phyloP scores from a whole-genome alignment of 2,888 invertebrate species.

The Synanthedon tipuliformis region DNA sequence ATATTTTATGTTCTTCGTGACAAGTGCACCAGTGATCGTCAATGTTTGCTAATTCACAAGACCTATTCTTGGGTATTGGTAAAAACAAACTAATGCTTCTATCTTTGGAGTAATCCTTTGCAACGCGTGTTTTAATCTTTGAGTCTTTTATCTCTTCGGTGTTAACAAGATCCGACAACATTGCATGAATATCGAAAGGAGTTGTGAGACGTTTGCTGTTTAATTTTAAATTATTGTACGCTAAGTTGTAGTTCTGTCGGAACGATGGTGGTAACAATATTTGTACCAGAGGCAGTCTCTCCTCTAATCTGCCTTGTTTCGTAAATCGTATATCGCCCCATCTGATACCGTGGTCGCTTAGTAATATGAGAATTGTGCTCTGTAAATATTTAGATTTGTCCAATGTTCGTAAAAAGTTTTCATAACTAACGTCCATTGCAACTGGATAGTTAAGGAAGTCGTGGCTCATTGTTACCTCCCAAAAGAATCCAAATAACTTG shows the following conservation, averaged over 20 bases:
- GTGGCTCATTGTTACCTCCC: conserved; percentile 86
- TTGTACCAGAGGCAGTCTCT: conserved; percentile 85
- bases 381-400: conserved; percentile 68
- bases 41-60: conserved; percentile 82
- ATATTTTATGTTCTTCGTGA: conserved; percentile 73
- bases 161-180: conserved; percentile 76
- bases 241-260: conserved; percentile 68
- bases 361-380: conserved; percentile 75
- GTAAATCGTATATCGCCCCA: conserved; percentile 87
- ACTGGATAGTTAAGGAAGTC: conserved; percentile 85
- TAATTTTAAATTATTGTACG: conserved; percentile 72
- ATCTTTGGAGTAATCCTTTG: conserved; percentile 37
- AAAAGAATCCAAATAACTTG: conserved; percentile 84
- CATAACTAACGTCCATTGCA: conserved; percentile 76
- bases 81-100: conserved; percentile 83
- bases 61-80: conserved; percentile 76
- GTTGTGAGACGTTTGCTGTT: conserved; percentile 81
- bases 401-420: conserved; percentile 68
- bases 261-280: conserved; percentile 81
- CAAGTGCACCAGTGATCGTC: conserved; percentile 92
- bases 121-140: conserved; percentile 37
- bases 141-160: conserved; percentile 51
- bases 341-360: conserved; percentile 92
- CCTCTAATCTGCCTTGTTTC: conserved; percentile 88
- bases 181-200: conserved; percentile 87